Conservation (phyloP, 2,797 vertebrate species). For the Urocyon cinereoargenteus region DNA sequence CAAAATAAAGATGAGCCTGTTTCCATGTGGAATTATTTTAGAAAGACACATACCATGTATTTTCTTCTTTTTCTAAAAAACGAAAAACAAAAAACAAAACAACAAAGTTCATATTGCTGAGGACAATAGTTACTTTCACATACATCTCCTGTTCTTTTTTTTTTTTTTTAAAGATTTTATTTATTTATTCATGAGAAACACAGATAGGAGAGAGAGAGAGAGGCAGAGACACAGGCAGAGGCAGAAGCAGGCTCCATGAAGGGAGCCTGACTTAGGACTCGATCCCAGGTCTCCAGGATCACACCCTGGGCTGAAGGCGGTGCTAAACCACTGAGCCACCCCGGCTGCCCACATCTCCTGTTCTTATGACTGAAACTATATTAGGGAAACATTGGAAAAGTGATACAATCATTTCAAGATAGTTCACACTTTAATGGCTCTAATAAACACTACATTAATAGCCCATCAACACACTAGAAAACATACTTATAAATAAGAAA, state of each 20-base stretch:
- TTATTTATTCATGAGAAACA: no score
- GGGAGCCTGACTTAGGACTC: no score
- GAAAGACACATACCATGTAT: background rate
- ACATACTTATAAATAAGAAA: conserved; percentile 52
- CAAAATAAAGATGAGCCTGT: background rate
- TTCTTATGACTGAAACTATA: background rate
- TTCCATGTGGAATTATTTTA: background rate
- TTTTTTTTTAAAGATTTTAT: no score
- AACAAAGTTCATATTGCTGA: background rate
- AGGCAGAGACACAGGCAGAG: no score
- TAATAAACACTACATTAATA: conserved; percentile 40
- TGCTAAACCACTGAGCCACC: no score
- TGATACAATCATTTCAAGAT: conserved; percentile 55
- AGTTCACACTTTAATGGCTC: conserved; percentile 53
- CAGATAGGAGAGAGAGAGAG: no score
- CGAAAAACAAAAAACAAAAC: no score
- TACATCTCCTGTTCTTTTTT: conserved; percentile 5
- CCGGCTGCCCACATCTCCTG: background rate
- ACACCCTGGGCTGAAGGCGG: no score
- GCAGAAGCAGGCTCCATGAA: no score
- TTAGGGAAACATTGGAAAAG: conserved; percentile 51
- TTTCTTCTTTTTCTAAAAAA: background rate
- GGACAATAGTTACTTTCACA: conserved; percentile 13
- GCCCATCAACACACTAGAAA: conserved; percentile 49
- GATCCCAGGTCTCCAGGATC: no score